Conservation (phyloP, 2,888 invertebrate genomes). For the Salticus scenicus region DNA sequence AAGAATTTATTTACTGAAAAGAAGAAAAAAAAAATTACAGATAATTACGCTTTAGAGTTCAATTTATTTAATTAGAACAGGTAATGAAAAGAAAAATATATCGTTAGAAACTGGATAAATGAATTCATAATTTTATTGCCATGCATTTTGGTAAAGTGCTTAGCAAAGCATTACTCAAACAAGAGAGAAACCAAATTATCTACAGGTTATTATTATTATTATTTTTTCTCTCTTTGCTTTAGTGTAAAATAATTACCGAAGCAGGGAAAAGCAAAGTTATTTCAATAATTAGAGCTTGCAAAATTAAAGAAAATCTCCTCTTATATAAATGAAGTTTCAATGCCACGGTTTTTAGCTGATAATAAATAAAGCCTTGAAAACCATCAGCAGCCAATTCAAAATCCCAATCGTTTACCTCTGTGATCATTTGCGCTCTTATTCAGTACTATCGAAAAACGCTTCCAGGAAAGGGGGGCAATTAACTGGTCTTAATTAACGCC, state of each 20-base stretch:
- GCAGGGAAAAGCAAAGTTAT: background rate
- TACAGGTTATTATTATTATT: background rate
- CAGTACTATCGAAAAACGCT: slow-evolving; percentile 61
- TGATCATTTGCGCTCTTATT: slow-evolving; percentile 18
- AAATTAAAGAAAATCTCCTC: background rate
- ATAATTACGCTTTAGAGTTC: no score
- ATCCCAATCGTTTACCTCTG: slow-evolving; percentile 18
- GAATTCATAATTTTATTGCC: slow-evolving; percentile 17
- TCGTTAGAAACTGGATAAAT: background rate
- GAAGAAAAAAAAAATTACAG: no score
- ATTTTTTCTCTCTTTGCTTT: background rate
- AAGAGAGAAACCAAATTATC: slow-evolving; percentile 2
- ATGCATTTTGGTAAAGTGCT: background rate
- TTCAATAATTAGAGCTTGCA: background rate
- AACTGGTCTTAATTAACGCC: slow-evolving; percentile 61
- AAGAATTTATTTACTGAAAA: no score
- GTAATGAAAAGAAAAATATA: no score
- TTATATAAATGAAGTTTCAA: slow-evolving; percentile 8
- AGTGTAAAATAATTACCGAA: background rate
- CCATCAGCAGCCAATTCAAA: slow-evolving; percentile 20
- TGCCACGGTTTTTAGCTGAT: slow-evolving; percentile 6
- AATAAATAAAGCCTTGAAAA: slow-evolving; percentile 22
- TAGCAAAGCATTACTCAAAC: slow-evolving; percentile 7
- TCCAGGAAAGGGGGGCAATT: slow-evolving; percentile 43
- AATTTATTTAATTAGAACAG: no score